These are phyloP conservation scores for Sminthurinus signatus DNA, from an alignment of 1,140 invertebrate genomes.

Conservation along the genomic window DNA sequence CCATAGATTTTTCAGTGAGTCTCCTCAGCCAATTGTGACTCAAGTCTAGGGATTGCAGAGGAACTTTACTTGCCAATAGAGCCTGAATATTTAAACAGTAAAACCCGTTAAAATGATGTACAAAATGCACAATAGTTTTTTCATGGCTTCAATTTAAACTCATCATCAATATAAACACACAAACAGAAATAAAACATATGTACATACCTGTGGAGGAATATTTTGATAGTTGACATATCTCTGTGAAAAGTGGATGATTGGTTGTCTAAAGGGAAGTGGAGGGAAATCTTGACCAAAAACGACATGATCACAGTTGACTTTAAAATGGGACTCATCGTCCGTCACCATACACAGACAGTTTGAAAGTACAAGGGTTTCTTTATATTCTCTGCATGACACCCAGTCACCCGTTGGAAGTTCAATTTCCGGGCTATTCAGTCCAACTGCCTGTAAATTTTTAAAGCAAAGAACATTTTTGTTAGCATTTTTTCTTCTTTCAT, in stretches of 20 bases:
- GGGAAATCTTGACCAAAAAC: slow-evolving; percentile 71
- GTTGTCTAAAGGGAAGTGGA: slow-evolving; percentile 62
- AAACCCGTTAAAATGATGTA: no score
- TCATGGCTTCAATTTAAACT: no score
- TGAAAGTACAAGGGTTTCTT: slow-evolving; percentile 19
- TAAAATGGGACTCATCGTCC: slow-evolving; percentile 24
- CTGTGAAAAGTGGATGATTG: slow-evolving; percentile 68
- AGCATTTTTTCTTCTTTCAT: no score
- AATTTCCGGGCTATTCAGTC: background rate
- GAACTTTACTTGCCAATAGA: slow-evolving; percentile 56
- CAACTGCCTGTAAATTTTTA: no score
- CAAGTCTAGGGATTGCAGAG: slow-evolving; percentile 67
- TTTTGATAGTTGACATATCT: slow-evolving; percentile 67
- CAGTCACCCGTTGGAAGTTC: slow-evolving; percentile 29
- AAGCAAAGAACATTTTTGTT: no score
- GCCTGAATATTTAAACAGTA: slow-evolving; percentile 46
- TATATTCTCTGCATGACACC: slow-evolving; percentile 33
- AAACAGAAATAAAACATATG: no score
- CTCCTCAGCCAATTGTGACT: slow-evolving; percentile 72
- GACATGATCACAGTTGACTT: slow-evolving; percentile 64
- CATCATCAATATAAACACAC: no score
- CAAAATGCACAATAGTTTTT: no score
- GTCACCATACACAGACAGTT: slow-evolving; percentile 34
- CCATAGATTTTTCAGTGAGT: slow-evolving; percentile 66
- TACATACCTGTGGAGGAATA: slow-evolving; percentile 63